Evolutionary conservation across 2,797 vertebrate genomes (phyloP).

Genomic region (Mormyrus proboscirostris): DNA sequence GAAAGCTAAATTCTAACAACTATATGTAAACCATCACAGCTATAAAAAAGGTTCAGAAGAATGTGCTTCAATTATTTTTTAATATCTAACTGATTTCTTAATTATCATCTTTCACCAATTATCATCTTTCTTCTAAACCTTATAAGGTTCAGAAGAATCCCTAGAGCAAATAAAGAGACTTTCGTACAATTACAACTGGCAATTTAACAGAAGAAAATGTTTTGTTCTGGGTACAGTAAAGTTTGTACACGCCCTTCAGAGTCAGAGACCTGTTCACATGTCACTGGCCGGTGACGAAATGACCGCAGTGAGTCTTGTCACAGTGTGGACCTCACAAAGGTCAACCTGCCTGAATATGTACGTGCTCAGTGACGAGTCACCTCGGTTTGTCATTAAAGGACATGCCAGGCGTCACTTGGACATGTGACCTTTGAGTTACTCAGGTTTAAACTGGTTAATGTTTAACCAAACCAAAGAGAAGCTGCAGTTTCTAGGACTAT

Average conservation of each 20-base stretch:
- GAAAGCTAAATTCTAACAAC: not conserved
- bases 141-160: not conserved
- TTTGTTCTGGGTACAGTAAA: not conserved
- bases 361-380: not conserved
- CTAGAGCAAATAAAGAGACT: not conserved
- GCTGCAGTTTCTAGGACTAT: constrained; percentile 48
- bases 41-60: not conserved
- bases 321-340: not conserved
- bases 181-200: not conserved
- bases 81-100: not conserved
- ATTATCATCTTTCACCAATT: not conserved
- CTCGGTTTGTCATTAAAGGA: not conserved
- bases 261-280: not conserved
- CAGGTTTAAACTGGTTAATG: constrained; percentile 57
- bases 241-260: not conserved
- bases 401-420: constrained; percentile 28
- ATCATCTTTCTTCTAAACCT: not conserved
- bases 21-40: not conserved
- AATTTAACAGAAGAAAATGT: not conserved
- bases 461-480: constrained; percentile 58
- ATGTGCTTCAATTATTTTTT: not conserved
- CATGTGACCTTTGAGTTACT: constrained; percentile 35
- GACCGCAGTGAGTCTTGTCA: not conserved
- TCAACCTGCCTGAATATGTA: not conserved
- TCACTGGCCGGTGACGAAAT: not conserved